A percentile compares a stretch with the other conserved stretches of the same genome.
Conservation (phyloP, 2,888 invertebrate genomes). For the Aphrophora alni region DNA sequence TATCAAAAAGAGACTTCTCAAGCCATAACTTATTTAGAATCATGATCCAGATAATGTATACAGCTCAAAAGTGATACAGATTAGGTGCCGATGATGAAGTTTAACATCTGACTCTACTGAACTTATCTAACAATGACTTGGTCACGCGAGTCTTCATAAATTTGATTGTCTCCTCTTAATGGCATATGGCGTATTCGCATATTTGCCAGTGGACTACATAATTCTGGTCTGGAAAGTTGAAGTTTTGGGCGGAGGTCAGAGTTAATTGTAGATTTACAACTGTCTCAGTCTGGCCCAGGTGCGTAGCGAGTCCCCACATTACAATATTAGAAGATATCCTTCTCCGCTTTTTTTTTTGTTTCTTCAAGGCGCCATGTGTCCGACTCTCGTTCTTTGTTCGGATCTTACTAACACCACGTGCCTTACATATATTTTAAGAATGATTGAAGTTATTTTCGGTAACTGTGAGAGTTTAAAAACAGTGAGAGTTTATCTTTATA, state of each 20-base stretch:
- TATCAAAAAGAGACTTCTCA: too few relatives aligned
- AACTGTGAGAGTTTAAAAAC: background rate
- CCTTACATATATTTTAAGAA: background rate
- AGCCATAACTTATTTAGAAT: too few relatives aligned
- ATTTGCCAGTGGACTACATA: background rate
- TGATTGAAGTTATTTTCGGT: background rate
- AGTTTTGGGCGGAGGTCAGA: background rate
- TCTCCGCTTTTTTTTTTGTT: background rate
- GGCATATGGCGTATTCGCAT: background rate
- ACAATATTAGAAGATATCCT: background rate
- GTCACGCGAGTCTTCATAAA: too few relatives aligned
- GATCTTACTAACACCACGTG: background rate
- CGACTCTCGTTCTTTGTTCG: background rate
- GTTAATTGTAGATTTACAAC: constrained; percentile 9
- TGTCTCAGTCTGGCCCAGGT: background rate
- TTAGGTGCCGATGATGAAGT: too few relatives aligned
- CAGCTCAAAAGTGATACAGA: too few relatives aligned
- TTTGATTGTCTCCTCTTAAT: background rate
- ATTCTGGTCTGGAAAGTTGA: background rate
- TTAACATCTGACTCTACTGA: too few relatives aligned
- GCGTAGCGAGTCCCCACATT: background rate
- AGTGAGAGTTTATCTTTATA: background rate
- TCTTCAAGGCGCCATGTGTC: background rate
- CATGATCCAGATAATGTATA: too few relatives aligned
- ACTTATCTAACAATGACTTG: too few relatives aligned